phyloP scores from a whole-genome alignment of 2,797 vertebrate species.

The Channa striata region DNA sequence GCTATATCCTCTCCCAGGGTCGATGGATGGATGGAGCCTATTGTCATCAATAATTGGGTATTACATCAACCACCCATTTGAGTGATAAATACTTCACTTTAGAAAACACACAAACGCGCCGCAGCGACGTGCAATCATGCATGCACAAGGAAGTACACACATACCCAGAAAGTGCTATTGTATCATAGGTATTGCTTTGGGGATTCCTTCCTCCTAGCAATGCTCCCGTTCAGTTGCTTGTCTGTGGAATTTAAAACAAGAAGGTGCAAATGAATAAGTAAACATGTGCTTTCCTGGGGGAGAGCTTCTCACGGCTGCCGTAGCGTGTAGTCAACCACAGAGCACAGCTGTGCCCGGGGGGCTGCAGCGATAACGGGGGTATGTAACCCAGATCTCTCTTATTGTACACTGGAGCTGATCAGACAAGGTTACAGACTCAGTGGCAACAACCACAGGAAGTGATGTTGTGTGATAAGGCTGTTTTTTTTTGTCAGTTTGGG shows the following conservation, averaged over 20 bases:
- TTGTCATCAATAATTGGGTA: constrained; percentile 78
- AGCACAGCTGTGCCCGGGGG: constrained; percentile 77
- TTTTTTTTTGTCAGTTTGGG: constrained; percentile 6
- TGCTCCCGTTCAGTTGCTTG: constrained; percentile 64
- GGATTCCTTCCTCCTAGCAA: constrained; percentile 73
- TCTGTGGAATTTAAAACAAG: constrained; percentile 79
- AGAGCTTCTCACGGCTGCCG: constrained; percentile 80
- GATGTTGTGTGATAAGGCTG: neutral
- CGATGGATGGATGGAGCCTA: constrained; percentile 70
- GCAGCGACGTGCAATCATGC: constrained; percentile 63
- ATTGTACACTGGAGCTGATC: constrained; percentile 56
- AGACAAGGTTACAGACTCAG: constrained; percentile 53
- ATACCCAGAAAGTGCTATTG: constrained; percentile 55
- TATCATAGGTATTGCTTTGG: constrained; percentile 73
- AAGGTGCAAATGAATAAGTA: constrained; percentile 87
- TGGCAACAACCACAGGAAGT: constrained; percentile 25
- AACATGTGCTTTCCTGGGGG: constrained; percentile 80
- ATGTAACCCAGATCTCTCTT: constrained; percentile 75
- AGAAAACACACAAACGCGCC: constrained; percentile 56
- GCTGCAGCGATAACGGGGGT: constrained; percentile 69
- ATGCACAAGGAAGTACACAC: constrained; percentile 50
- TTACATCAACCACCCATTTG: constrained; percentile 74
- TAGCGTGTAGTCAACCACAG: constrained; percentile 79
- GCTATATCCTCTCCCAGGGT: constrained; percentile 57
- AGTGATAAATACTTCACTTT: constrained; percentile 76